These are phyloP conservation scores for Stichodactyla helianthus DNA, from an alignment of 64 coral and sea anemone species.

Conservation along the genomic window DNA sequence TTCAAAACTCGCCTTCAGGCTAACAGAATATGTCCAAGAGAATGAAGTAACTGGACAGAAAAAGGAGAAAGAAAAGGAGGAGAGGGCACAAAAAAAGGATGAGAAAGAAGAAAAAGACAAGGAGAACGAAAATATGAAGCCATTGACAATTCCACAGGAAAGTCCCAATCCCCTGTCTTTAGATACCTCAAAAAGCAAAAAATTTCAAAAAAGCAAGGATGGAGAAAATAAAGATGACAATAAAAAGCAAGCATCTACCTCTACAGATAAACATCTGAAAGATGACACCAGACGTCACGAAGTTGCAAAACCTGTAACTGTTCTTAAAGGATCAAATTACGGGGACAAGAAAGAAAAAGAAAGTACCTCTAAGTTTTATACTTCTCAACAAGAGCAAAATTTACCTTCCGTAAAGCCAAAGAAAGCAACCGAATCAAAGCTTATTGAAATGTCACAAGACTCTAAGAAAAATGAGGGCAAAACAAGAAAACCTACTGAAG, in stretches of 20 bases:
- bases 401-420: not conserved
- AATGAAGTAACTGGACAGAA: not conserved
- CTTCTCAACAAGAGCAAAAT: not conserved
- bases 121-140: not conserved
- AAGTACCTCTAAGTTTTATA: not conserved
- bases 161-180: not conserved
- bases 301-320: not conserved
- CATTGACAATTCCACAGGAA: not conserved
- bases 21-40: constrained; percentile 9
- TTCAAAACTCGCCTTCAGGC: constrained; percentile 3
- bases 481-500: not conserved
- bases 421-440: not conserved
- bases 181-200: not conserved
- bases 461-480: not conserved
- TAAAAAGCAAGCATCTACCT: not conserved
- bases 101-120: not conserved
- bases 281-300: not conserved
- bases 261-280: not conserved
- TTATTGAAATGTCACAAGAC: not conserved
- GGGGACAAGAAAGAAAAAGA: not conserved
- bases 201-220: not conserved
- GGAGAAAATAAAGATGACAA: not conserved
- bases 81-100: not conserved
- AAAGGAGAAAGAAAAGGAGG: not conserved
- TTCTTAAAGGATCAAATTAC: not conserved